These are phyloP conservation scores for Machimus atricapillus DNA, from an alignment of 2,888 invertebrate genomes.

Conservation along the genomic window DNA sequence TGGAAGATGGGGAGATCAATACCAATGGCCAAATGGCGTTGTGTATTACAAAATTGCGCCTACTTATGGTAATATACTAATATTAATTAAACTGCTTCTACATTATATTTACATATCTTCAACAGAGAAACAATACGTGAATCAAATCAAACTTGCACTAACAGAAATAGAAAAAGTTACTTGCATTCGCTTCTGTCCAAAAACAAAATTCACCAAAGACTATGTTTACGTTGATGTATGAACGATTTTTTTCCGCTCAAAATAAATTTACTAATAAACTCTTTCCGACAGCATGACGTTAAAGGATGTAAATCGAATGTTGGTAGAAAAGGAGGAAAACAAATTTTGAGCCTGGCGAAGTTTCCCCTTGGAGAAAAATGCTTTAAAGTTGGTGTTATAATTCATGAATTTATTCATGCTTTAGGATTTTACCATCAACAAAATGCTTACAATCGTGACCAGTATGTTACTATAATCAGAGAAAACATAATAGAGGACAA, in stretches of 20 bases:
- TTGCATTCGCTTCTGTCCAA: slow-evolving; percentile 74
- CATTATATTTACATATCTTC: slow-evolving; percentile 27
- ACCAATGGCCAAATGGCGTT: slow-evolving; percentile 71
- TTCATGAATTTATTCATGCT: slow-evolving; percentile 81
- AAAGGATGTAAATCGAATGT: slow-evolving; percentile 80
- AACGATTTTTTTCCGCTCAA: background rate
- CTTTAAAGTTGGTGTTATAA: slow-evolving; percentile 65
- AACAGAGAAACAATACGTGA: slow-evolving; percentile 63
- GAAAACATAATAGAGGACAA: slow-evolving; percentile 65
- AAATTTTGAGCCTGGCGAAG: slow-evolving; percentile 54
- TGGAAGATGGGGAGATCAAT: slow-evolving; percentile 66
- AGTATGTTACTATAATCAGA: slow-evolving; percentile 68
- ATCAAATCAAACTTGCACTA: slow-evolving; percentile 73
- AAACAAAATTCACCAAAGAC: slow-evolving; percentile 58
- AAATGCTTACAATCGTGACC: slow-evolving; percentile 76
- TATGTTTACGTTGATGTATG: slow-evolving; percentile 53
- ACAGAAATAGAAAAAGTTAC: slow-evolving; percentile 74
- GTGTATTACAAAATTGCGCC: slow-evolving; percentile 73
- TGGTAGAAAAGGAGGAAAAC: slow-evolving; percentile 66
- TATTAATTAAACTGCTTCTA: background rate
- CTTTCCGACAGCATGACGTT: background rate
- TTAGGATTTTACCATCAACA: slow-evolving; percentile 83
- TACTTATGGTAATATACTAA: slow-evolving; percentile 59
- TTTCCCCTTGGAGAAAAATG: slow-evolving; percentile 55
- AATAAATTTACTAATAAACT: background rate